Evolutionary conservation across 2,888 invertebrate genomes (phyloP).

Genomic region (Coelopa pilipes): DNA sequence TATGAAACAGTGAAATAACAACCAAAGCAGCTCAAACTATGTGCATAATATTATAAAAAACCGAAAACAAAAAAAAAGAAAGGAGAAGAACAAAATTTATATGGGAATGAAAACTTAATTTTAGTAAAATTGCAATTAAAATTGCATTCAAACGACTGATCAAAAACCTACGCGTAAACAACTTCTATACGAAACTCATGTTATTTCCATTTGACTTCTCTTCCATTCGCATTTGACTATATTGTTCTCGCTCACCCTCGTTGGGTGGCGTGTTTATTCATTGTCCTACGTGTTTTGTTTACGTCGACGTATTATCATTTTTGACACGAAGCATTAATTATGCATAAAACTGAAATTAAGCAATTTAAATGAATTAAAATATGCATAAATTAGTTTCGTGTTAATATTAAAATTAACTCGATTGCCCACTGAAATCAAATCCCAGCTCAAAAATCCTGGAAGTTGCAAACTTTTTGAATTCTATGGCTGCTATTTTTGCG

Average conservation of each 20-base stretch:
- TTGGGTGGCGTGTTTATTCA: too few species aligned
- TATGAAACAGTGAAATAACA: background rate
- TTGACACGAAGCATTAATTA: too few species aligned
- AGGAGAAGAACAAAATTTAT: constrained; percentile 11
- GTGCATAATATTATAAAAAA: constrained; percentile 1
- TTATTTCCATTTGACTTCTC: too few species aligned
- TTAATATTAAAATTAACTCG: too few species aligned
- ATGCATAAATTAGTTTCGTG: too few species aligned
- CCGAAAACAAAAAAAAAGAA: background rate
- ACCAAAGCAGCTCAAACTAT: background rate
- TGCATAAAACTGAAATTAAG: background rate
- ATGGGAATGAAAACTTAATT: constrained; percentile 18
- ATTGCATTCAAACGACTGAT: constrained; percentile 63
- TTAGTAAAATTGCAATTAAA: constrained; percentile 50
- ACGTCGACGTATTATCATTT: too few species aligned
- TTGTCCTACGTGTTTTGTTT: too few species aligned
- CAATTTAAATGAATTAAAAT: background rate
- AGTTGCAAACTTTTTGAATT: background rate
- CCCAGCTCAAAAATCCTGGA: background rate
- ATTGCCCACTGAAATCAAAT: too few species aligned
- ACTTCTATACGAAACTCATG: too few species aligned
- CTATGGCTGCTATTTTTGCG: too few species aligned
- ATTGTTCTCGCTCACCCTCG: too few species aligned
- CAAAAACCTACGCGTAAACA: constrained; percentile 46
- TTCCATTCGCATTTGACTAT: too few species aligned